Conservation (phyloP, 2,113 vertebrate species). For the Ictidomys tridecemlineatus region DNA sequence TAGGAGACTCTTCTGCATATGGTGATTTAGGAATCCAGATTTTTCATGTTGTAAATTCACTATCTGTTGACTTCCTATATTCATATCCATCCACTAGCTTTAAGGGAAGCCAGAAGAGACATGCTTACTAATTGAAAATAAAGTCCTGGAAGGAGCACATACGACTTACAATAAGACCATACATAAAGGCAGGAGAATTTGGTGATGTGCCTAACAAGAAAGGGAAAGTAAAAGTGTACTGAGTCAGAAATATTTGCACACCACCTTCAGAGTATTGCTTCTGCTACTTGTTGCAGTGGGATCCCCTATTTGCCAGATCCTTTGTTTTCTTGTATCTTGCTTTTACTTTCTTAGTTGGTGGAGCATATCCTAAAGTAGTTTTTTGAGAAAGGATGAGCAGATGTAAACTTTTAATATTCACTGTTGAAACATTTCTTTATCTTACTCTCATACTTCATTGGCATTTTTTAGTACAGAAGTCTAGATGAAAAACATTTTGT, state of each 20-base stretch:
- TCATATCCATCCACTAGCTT: not conserved
- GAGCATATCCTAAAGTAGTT: not conserved
- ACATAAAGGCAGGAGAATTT: not conserved
- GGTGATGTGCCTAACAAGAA: not conserved
- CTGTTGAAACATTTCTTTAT: not conserved
- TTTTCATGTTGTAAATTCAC: not conserved
- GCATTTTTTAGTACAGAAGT: slow-evolving; percentile 11
- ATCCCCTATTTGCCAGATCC: not conserved
- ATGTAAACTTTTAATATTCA: not conserved
- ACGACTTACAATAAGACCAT: not conserved
- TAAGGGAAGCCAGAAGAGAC: not conserved
- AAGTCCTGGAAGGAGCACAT: not conserved
- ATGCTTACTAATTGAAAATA: not conserved
- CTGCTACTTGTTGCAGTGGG: not conserved
- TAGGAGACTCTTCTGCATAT: not conserved
- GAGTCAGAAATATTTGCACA: not conserved
- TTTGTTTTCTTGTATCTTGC: not conserved
- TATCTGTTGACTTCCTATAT: not conserved
- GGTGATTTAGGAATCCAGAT: not conserved
- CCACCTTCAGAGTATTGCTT: not conserved
- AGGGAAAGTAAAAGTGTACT: not conserved
- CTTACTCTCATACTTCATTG: not conserved
- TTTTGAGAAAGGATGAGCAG: not conserved
- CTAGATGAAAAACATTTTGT: slow-evolving; percentile 4
- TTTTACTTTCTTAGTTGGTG: not conserved